A percentile compares a stretch with the other conserved stretches of the same genome.
Evolutionary conservation across 2,888 invertebrate species (phyloP).

Genomic region (Drosophila neotestacea): DNA sequence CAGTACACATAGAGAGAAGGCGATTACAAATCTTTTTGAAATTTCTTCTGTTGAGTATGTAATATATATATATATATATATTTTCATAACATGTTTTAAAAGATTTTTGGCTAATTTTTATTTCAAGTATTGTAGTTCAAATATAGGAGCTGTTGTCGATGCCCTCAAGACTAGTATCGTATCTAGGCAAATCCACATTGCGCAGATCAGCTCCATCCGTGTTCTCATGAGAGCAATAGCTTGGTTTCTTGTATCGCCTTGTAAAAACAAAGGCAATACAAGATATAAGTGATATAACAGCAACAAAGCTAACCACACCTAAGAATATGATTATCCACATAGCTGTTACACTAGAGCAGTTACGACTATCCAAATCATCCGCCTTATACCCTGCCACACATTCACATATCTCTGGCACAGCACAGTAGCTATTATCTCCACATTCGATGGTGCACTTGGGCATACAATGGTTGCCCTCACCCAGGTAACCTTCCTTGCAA

Average conservation of each 20-base stretch:
- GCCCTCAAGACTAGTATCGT: conserved; percentile 16
- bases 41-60: neutral
- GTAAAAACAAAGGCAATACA: neutral
- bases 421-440: conserved; percentile 45
- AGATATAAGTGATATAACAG: neutral
- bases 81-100: too few species aligned
- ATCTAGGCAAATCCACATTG: neutral
- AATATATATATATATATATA: neutral
- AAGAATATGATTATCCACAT: neutral
- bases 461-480: conserved; percentile 18
- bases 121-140: neutral
- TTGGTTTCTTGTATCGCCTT: neutral
- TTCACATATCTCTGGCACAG: conserved; percentile 25
- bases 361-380: neutral
- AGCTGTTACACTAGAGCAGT: conserved; percentile 12
- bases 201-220: neutral
- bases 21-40: neutral
- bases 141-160: conserved; percentile 22
- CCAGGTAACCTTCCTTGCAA: conserved; percentile 24
- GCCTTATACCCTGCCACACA: conserved; percentile 20
- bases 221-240: neutral
- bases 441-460: conserved; percentile 44
- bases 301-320: neutral
- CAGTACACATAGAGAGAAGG: neutral
- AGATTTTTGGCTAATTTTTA: neutral